These are phyloP conservation scores for Phaethon lepturus DNA, from an alignment of 2,113 vertebrate genomes.

Conservation along the genomic window DNA sequence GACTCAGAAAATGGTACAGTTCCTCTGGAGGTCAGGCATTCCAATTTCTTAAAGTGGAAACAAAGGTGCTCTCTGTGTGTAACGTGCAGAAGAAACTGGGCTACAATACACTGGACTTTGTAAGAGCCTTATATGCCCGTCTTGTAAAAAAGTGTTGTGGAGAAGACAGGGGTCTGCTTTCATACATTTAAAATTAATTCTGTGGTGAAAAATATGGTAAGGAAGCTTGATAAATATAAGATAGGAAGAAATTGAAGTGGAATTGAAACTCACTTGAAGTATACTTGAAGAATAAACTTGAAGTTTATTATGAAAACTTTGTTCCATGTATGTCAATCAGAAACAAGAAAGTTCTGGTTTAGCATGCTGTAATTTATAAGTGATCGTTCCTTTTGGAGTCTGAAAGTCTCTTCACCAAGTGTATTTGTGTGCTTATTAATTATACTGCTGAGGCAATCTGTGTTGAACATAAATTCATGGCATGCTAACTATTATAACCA, in stretches of 20 bases:
- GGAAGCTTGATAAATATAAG: background rate
- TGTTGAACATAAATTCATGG: background rate
- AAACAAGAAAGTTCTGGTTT: background rate
- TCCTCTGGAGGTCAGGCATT: background rate
- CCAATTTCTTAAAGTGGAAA: accelerated
- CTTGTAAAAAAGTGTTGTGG: background rate
- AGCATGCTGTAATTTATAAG: background rate
- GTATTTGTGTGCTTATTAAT: background rate
- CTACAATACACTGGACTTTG: background rate
- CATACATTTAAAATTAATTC: background rate
- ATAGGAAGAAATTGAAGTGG: background rate
- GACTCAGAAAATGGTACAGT: background rate
- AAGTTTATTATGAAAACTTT: background rate
- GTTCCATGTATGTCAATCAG: background rate
- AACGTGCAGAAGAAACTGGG: background rate
- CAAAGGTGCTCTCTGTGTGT: background rate
- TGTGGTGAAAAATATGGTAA: background rate
- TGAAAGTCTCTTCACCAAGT: background rate
- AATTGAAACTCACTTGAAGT: background rate
- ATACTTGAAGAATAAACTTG: background rate
- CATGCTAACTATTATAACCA: background rate
- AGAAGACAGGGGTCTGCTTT: background rate
- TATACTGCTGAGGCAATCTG: background rate
- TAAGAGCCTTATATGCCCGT: background rate
- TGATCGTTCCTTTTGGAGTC: background rate